Conservation (phyloP, 2,113 vertebrate genomes). For the Oncorhynchus nerka region DNA sequence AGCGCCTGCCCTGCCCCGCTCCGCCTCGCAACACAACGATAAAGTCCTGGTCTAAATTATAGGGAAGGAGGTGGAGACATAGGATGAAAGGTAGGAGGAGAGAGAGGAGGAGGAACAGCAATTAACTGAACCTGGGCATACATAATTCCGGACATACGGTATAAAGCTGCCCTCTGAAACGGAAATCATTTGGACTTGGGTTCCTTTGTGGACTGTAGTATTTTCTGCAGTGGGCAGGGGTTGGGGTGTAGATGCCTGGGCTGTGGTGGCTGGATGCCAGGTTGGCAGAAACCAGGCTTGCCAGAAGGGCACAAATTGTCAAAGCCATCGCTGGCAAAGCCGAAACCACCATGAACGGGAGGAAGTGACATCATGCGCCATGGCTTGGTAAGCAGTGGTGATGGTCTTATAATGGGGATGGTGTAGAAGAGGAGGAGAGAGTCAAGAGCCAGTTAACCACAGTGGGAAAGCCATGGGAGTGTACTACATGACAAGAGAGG, state of each 20-base stretch:
- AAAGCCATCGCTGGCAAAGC: constrained; percentile 67
- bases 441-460: constrained; percentile 66
- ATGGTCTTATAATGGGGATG: constrained; percentile 72
- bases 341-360: constrained; percentile 73
- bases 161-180: background rate
- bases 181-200: constrained; percentile 24
- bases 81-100: constrained; percentile 21
- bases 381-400: constrained; percentile 65
- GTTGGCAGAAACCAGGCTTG: constrained; percentile 39
- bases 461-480: constrained; percentile 47
- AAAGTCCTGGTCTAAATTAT: constrained; percentile 38
- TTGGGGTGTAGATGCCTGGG: constrained; percentile 52
- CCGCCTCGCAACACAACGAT: constrained; percentile 55
- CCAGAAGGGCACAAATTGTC: constrained; percentile 70
- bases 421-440: constrained; percentile 36
- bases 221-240: background rate
- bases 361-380: constrained; percentile 79
- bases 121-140: background rate
- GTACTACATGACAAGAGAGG: constrained; percentile 30
- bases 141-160: constrained; percentile 6
- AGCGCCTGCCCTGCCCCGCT: constrained; percentile 27
- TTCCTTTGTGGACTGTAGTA: constrained; percentile 17
- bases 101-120: background rate
- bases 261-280: too few species aligned
- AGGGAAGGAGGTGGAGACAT: background rate